Evolutionary conservation across 1,140 invertebrate species (phyloP), one percentile per base, ranked within the genome.

Genomic region (Euwallacea fornicatus): DNA sequence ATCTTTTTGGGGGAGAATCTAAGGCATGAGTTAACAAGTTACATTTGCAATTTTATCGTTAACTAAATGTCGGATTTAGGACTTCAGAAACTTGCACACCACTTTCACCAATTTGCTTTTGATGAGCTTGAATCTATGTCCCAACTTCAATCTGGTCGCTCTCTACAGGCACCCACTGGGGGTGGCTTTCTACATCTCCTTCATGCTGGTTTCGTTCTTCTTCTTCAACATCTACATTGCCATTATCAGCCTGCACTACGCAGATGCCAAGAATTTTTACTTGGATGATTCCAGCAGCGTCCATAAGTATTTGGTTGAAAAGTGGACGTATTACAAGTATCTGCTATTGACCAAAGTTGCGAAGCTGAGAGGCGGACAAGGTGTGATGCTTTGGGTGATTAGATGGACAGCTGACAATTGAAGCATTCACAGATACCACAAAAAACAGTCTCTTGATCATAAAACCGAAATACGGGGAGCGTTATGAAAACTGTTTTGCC

Each of bases 211-310:
- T 16, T 75, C 62, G 8, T 42, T 76, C 6, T 69, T 73, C 16
- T 71, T 76, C 41, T 41, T 64, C 8, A 74, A 54, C 2, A n/a
- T 74, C 13, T 77, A 76, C 55, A 63, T 77, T 15, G 64, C 70
- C 21, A 72, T 75, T 9, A 71, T 77, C 47, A 76, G 67, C 4
- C 55, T 74, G 7, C 71, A 63, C 55, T 77, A 76, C 53, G 60
- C 61, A 0, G 58, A 76, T 50, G 66, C 75, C 1, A 70, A 72
- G 43, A 42, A 65, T 7, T 67, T 41, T 68, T 75, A 69, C 63
- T 71, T 66, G 0, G 65, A 73, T 9, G 56, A 70, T 7, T 8
- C 67, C 15, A 60, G 54, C 3, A n/a, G 21, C 7, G 58, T 75
- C 2, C 9, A 68, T 10, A 50, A 69, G 41, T 75, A 69, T 42